Percentiles rank a stretch among this genome's conserved stretches.
Evolutionary conservation across 2,113 vertebrate species (phyloP).

Genomic region (Rhabdornis inornatus): DNA sequence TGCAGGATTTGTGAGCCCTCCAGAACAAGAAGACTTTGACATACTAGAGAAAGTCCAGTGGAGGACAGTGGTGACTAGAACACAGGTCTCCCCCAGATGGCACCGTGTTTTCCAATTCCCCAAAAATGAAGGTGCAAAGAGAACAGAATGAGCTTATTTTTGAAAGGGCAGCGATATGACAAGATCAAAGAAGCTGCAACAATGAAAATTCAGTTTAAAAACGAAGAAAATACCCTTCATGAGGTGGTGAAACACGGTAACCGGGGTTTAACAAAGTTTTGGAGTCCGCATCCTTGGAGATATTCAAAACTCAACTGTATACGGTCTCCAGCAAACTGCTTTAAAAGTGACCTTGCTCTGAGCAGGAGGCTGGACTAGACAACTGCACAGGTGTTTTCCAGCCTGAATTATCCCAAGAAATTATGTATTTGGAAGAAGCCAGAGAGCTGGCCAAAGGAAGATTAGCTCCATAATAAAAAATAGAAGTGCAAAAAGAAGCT

Average conservation of each 20-base stretch:
- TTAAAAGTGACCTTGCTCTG: background rate
- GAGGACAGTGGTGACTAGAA: background rate
- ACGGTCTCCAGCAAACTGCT: background rate
- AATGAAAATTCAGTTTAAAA: background rate
- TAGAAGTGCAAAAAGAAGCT: background rate
- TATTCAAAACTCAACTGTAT: background rate
- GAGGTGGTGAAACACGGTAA: background rate
- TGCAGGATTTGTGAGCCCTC: background rate
- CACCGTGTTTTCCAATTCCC: background rate
- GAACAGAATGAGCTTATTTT: background rate
- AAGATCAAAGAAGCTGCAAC: background rate
- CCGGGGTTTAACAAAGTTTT: background rate
- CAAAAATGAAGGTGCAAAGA: background rate
- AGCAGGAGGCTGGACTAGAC: background rate
- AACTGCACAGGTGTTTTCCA: background rate
- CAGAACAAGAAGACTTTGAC: background rate
- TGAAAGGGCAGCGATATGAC: rapidly evolving
- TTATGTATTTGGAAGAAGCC: background rate
- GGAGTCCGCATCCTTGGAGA: background rate
- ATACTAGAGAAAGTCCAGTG: background rate
- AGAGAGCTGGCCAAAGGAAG: background rate
- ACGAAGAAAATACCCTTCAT: background rate
- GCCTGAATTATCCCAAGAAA: background rate
- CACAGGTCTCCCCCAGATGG: background rate
- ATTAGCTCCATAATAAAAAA: background rate